phyloP scores from a whole-genome alignment of 2,113 vertebrate genomes.

The Channa maculata region DNA sequence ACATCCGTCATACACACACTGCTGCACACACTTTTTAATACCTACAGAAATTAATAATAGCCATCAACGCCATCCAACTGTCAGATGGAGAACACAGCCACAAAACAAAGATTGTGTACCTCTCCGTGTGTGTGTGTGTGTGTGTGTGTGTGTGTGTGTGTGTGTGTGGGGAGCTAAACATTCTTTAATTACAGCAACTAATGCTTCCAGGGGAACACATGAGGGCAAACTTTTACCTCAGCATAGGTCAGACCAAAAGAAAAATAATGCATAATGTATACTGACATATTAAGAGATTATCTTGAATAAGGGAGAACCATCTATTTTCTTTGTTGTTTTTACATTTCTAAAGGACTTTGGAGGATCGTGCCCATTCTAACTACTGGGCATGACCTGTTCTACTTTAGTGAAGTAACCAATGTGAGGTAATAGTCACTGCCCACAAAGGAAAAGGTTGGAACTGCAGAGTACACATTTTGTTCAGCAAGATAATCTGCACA shows the following conservation, averaged over 20 bases:
- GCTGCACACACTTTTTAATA: slow-evolving; percentile 33
- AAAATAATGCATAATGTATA: background rate
- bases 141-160: background rate
- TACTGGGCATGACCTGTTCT: too few relatives aligned
- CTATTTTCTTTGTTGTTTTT: too few relatives aligned
- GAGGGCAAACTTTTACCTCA: slow-evolving; percentile 6
- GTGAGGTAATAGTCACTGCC: too few relatives aligned
- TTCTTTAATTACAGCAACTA: slow-evolving; percentile 40
- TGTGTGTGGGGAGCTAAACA: slow-evolving; percentile 15
- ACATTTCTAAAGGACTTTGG: too few relatives aligned
- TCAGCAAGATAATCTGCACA: too few relatives aligned
- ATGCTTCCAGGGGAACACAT: slow-evolving; percentile 16
- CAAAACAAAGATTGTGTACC: slow-evolving; percentile 19
- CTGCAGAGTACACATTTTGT: too few relatives aligned
- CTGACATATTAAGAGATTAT: background rate
- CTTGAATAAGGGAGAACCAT: background rate
- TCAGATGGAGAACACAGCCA: slow-evolving; percentile 17
- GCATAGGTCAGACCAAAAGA: slow-evolving; percentile 22
- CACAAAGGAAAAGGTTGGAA: too few relatives aligned
- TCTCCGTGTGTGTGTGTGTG: background rate
- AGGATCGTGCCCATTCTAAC: too few relatives aligned
- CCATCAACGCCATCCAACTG: slow-evolving; percentile 39
- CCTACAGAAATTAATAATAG: slow-evolving; percentile 65
- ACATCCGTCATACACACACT: background rate
- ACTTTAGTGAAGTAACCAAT: too few relatives aligned